These are phyloP conservation scores for Macropis europaea DNA, from an alignment of 2,888 invertebrate genomes.

Conservation along the genomic window DNA sequence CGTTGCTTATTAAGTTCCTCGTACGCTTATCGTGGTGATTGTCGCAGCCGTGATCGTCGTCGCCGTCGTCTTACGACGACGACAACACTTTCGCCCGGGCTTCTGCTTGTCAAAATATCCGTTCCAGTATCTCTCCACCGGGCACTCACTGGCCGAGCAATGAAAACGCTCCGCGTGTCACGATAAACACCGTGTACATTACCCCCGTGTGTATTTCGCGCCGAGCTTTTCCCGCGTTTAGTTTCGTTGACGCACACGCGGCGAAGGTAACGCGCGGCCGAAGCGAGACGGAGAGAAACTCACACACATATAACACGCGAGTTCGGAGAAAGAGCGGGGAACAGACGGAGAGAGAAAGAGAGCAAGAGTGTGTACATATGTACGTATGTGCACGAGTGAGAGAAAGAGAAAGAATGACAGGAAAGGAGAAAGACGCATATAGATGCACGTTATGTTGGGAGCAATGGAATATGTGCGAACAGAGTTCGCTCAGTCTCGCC, in stretches of 20 bases:
- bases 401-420: constrained; percentile 22
- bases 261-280: constrained; percentile 31
- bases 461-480: constrained; percentile 39
- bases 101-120: constrained; percentile 27
- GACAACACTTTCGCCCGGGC: constrained; percentile 22
- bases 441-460: constrained; percentile 32
- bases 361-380: neutral
- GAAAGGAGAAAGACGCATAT: constrained; percentile 25
- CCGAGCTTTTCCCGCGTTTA: constrained; percentile 61
- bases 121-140: constrained; percentile 31
- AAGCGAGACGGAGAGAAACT: constrained; percentile 30
- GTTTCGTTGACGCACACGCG: constrained; percentile 53
- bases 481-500: constrained; percentile 33
- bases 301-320: constrained; percentile 32
- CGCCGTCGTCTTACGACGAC: constrained; percentile 28
- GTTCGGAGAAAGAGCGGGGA: constrained; percentile 15
- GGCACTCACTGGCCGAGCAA: constrained; percentile 47
- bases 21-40: constrained; percentile 32
- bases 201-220: constrained; percentile 43
- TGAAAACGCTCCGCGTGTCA: constrained; percentile 45
- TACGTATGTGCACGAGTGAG: neutral
- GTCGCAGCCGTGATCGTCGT: constrained; percentile 28
- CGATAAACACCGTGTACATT: constrained; percentile 52
- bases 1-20: constrained; percentile 33
- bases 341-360: constrained; percentile 8